Evolutionary conservation across 2,888 invertebrate species (phyloP).

Genomic region (Lingula anatina): DNA sequence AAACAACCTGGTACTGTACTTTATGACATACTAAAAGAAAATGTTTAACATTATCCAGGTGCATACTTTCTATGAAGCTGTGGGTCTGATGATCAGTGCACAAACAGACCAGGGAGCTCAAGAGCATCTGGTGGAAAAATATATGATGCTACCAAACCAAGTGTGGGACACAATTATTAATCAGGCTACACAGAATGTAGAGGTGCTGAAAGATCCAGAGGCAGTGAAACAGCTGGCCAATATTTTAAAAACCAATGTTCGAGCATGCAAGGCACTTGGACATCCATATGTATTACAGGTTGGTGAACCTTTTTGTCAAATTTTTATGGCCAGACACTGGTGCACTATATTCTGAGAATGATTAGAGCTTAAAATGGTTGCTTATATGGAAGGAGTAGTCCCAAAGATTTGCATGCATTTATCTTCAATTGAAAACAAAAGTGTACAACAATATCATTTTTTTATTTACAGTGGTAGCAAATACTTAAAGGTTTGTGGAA

Average conservation of each 20-base stretch:
- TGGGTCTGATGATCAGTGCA: slow-evolving; percentile 97
- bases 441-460: too few relatives aligned
- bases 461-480: too few relatives aligned
- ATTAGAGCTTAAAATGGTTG: too few relatives aligned
- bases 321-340: too few relatives aligned
- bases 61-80: slow-evolving; percentile 98
- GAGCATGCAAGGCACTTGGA: slow-evolving; percentile 97
- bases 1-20: too few relatives aligned
- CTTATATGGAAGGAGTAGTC: too few relatives aligned
- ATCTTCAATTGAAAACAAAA: too few relatives aligned
- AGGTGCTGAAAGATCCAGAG: slow-evolving; percentile 90
- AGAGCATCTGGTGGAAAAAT: slow-evolving; percentile 91
- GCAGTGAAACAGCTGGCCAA: slow-evolving; percentile 95
- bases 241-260: slow-evolving; percentile 97
- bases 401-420: too few relatives aligned
- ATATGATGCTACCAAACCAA: slow-evolving; percentile 96
- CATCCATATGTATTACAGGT: slow-evolving; percentile 86
- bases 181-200: slow-evolving; percentile 89
- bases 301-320: slow-evolving; percentile 10
- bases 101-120: slow-evolving; percentile 86
- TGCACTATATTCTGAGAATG: too few relatives aligned
- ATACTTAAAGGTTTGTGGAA: too few relatives aligned
- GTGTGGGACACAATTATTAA: slow-evolving; percentile 98
- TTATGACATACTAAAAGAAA: too few relatives aligned
- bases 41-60: too few relatives aligned